Base-by-base conservation (phyloP, 1,140 invertebrate species). In the Chrysomallon squamiferum region DNA sequence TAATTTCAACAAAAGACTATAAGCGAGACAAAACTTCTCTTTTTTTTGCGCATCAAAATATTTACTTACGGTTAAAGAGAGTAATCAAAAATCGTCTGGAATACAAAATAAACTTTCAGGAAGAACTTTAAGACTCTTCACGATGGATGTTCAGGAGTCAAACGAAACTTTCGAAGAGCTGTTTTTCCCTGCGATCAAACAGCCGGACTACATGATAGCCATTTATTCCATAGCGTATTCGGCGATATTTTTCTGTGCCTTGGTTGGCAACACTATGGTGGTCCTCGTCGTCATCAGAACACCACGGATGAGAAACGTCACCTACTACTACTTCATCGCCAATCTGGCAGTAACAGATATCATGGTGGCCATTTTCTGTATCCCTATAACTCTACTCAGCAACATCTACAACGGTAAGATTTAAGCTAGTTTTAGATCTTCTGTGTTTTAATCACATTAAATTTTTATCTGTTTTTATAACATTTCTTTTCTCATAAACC, bases 261-360 rank as follows among this genome's bases (percentile, higher is more conserved):
- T 95, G 25, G 82, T 93, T 22, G 95, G 95, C 1, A 97, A 97
- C 81, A 88, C 89, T 4, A 84, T 96, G n/a, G 95, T 97, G 3
- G 93, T 93, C 74, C 86, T 92, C 7, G 94, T 94, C 0, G 93
- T 97, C 1, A 92, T 92, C 66, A 87, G 91, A 33, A 94, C 95
- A 78, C 90, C 90, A 33, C 88, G 89, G 0, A 94, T 97, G 93
- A 87, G 92, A 43, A 95, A 92, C 79, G 93, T 95, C 9, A 96
- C 94, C 0, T 96, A 96, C 85, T 38, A 38, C 35, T 93, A 93
- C 78, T 94, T 96, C 83, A 93, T 97, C 71, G 93, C 95, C 6
- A 96, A 96, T 79, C 86, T 96, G 69, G 94, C 95, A 0, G 87
- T 95, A 0, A 94, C 94, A 1, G 95, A 97, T 83, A 91, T 97